Conservation (phyloP, 2,797 vertebrate species). For the Mus spretus region DNA sequence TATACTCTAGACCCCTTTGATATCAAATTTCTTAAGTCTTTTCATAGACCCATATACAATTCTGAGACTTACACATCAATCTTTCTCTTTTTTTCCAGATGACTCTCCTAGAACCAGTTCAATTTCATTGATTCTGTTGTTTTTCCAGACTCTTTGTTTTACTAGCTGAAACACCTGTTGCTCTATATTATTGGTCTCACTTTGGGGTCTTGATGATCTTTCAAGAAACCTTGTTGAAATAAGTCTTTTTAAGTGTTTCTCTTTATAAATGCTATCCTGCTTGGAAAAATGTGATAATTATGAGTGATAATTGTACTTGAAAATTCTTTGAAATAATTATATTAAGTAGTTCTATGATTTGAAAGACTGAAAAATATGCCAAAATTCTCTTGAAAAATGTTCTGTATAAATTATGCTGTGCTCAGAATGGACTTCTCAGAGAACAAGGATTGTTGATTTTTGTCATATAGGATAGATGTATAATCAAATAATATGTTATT, state of each 20-base stretch:
- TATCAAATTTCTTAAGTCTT: not conserved
- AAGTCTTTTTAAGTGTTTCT: conserved; percentile 36
- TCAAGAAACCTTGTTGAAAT: conserved; percentile 40
- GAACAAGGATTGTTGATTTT: not conserved
- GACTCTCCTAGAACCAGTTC: not conserved
- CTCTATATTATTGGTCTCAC: not conserved
- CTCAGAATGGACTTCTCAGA: not conserved
- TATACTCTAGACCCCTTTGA: not conserved
- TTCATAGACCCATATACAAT: not conserved
- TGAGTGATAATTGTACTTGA: conserved; percentile 40
- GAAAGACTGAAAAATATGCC: conserved; percentile 10
- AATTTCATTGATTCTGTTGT: not conserved
- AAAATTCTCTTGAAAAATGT: not conserved
- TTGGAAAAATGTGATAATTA: conserved; percentile 63
- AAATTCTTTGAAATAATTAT: conserved; percentile 58
- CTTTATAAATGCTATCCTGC: conserved; percentile 31
- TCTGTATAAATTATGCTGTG: conserved; percentile 10
- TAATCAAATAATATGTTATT: not conserved
- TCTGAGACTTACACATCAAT: rapidly evolving
- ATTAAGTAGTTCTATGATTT: conserved; percentile 27
- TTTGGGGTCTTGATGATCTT: conserved; percentile 1
- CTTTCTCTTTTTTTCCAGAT: not conserved
- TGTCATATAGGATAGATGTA: not conserved
- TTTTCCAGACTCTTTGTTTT: not conserved
- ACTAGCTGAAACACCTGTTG: not conserved